Conservation (phyloP, 2,113 vertebrate genomes). For the Callithrix jacchus region DNA sequence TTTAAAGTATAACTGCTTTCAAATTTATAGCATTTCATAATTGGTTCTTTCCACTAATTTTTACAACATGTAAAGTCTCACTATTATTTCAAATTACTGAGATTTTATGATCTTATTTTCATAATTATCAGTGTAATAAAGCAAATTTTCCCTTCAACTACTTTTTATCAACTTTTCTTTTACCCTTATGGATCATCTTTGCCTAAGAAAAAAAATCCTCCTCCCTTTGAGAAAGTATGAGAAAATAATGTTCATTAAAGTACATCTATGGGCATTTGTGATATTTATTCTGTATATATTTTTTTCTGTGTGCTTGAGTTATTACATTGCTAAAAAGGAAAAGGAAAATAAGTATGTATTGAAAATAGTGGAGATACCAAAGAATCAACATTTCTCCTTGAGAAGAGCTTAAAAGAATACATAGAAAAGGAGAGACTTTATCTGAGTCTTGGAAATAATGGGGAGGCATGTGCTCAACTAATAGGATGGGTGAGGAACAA, state of each 20-base stretch:
- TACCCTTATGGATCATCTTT: background rate
- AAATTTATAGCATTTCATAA: background rate
- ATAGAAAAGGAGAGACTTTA: background rate
- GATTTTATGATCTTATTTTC: background rate
- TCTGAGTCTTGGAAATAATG: background rate
- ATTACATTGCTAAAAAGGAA: background rate
- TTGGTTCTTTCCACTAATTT: background rate
- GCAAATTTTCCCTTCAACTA: background rate
- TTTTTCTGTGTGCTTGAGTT: background rate
- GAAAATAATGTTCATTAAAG: background rate
- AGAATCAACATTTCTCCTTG: background rate
- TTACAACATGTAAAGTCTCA: background rate
- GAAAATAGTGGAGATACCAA: too few relatives aligned
- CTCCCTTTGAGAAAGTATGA: background rate
- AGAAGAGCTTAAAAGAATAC: background rate
- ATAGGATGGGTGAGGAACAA: background rate
- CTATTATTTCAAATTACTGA: background rate
- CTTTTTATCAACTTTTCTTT: background rate
- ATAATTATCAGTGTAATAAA: background rate
- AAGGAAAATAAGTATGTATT: background rate
- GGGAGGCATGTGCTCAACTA: background rate
- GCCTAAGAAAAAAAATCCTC: background rate
- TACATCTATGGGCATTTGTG: too few relatives aligned
- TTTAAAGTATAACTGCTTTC: background rate
- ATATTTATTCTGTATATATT: background rate